A percentile compares a stretch with the other conserved stretches of the same genome.
Evolutionary conservation across 2,888 invertebrate species (phyloP).

Genomic region (Spatulosminthurus flaviceps): DNA sequence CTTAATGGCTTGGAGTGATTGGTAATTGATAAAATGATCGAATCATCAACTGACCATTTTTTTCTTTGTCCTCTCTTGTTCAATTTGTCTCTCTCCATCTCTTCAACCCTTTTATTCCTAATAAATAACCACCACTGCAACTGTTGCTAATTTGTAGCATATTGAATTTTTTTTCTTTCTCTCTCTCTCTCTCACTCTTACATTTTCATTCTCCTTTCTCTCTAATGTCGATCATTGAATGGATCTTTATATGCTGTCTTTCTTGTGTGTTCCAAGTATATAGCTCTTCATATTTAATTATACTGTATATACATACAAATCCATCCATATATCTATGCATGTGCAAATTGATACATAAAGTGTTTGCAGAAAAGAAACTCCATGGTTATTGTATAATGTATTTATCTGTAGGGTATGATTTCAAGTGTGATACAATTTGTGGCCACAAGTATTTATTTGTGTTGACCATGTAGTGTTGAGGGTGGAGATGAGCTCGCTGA

Average conservation of each 20-base stretch:
- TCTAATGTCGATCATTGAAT: too few relatives aligned
- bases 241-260: too few relatives aligned
- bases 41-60: slow-evolving; percentile 18
- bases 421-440: slow-evolving; percentile 18
- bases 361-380: too few relatives aligned
- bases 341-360: too few relatives aligned
- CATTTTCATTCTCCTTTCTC: too few relatives aligned
- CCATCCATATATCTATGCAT: too few relatives aligned
- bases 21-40: slow-evolving; percentile 47
- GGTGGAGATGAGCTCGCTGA: too few relatives aligned
- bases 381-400: not conserved
- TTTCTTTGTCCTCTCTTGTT: slow-evolving; percentile 14
- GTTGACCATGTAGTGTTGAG: not conserved
- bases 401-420: slow-evolving; percentile 4
- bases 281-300: too few relatives aligned
- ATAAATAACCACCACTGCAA: not conserved
- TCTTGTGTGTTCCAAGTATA: too few relatives aligned
- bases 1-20: slow-evolving; percentile 45
- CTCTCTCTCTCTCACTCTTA: not conserved
- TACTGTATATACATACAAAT: too few relatives aligned
- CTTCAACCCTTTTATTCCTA: not conserved
- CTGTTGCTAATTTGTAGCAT: slow-evolving; percentile 1
- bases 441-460: slow-evolving; percentile 14
- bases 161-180: not conserved
- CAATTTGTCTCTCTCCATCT: not conserved